Evolutionary conservation across 2,113 vertebrate species (phyloP), one percentile per base, ranked within the genome.

Genomic region (Bettongia penicillata): DNA sequence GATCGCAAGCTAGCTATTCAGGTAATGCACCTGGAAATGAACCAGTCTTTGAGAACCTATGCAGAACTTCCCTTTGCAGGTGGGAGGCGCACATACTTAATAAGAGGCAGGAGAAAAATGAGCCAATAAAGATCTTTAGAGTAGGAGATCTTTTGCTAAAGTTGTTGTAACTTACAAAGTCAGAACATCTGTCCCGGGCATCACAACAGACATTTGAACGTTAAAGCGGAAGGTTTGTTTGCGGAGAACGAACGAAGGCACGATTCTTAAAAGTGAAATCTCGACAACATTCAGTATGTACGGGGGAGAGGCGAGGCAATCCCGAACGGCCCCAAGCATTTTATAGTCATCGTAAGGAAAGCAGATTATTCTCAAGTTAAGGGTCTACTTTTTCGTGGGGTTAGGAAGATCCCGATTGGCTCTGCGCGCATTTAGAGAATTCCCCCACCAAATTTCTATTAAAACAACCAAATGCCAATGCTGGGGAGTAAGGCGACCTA

Each of bases 151-250:
- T 90, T 97, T 98, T 98, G 95, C 96, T 95, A 97, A 93, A 98
- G 95, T 84, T 98, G 91, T n/a, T 90, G 89, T 95, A 96, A 97
- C 90, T 98, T 93, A 97, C 31, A 98, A 98, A 97, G 95, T 98
- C 95, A 97, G 89, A 94, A 97, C 6, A 53, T 24, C 89, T 57
- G 24, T 43, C 53, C 16, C 94, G 77, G 94, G 24, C 91, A 93
- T 90, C 52, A 52, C 47, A 90, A 92, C 52, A 2, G n/a, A 22
- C 93, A 49, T 93, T 23, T 23, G 51, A 91, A 95, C 1, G 92
- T 48, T 3, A 3, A 92, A 95, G 26, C 6, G 43, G 55, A 51
- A 95, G 16, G 3, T 0, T 26, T 92, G 94, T 55, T 51, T 91
- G 47, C 19, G 94, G 68, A 91, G 89, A 94, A 43, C 89, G 25